Percentiles rank a stretch among this genome's conserved stretches.
phyloP scores from a whole-genome alignment of 2,888 invertebrate species.

The Frankliniella intonsa region DNA sequence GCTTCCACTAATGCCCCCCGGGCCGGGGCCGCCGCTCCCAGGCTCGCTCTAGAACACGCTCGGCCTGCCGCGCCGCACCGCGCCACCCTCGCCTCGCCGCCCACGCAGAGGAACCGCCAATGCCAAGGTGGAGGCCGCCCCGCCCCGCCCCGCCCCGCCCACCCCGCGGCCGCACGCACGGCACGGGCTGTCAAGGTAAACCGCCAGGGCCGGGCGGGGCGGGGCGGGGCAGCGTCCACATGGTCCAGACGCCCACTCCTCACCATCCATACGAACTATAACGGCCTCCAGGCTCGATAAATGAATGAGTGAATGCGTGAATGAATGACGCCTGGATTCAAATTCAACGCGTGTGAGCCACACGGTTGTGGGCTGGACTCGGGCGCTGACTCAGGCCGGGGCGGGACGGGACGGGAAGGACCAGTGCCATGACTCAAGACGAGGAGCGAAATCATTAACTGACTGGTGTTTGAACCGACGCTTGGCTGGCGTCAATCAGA shows the following conservation, averaged over 20 bases:
- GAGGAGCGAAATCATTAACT: too few relatives aligned
- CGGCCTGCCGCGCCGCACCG: not conserved
- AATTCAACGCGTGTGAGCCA: too few relatives aligned
- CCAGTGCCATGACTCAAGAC: too few relatives aligned
- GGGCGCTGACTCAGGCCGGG: too few relatives aligned
- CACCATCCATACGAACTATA: too few relatives aligned
- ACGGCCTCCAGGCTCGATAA: too few relatives aligned
- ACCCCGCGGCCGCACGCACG: not conserved
- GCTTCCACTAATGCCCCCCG: not conserved
- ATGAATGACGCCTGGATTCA: too few relatives aligned
- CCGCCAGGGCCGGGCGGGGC: not conserved
- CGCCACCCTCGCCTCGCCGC: not conserved
- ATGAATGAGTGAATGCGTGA: too few relatives aligned
- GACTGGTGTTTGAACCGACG: too few relatives aligned
- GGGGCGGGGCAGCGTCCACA: not conserved
- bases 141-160: not conserved
- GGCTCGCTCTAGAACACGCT: not conserved
- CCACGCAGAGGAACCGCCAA: not conserved
- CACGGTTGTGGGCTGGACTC: too few relatives aligned
- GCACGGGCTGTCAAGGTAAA: not conserved
- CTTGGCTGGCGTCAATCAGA: too few relatives aligned
- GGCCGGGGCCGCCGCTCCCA: constrained; percentile 29
- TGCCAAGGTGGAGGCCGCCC: not conserved
- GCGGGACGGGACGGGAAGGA: too few relatives aligned
- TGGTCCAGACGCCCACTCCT: not conserved